Base-by-base conservation (phyloP, 2,888 invertebrate genomes). In the Acanthosoma haemorrhoidale region DNA sequence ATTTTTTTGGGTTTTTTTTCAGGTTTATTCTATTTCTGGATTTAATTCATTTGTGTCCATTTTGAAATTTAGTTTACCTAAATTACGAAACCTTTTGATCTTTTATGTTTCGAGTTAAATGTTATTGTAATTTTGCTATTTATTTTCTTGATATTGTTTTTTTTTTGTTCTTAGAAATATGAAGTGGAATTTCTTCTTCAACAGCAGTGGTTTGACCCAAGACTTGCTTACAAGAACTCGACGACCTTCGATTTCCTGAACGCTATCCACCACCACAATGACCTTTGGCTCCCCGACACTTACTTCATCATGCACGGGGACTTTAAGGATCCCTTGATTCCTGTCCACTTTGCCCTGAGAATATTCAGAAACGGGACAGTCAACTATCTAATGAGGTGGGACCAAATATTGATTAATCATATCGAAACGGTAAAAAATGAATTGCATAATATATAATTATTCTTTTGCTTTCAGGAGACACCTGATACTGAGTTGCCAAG, bases 271-370 rank as follows among this genome's bases (percentile, higher is more conserved):
- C 94, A 95, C 81, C 90, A 93, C 84, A 89, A 91, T 80, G 88
- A 92, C 79, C 90, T 94, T 80, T 94, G 94, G 94, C 85, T 94
- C 78, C 94, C 95, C 74, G 95, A 95, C 83, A 94, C 94, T 71
- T 94, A 94, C 81, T 95, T 95, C 83, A 94, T 94, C 81, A 94
- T 94, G 91, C 94, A 95, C 82, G 95, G 95, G 74, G 94, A 95
- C 83, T 95, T 94, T 83, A 94, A 94, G 85, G 92, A 93, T 81
- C 93, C 93, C 75, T 88, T 94, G 80, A 92, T 92, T 81, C 94
- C 94, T 76, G 90, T 93, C 83, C 93, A 94, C 84, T 94, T 95
- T 79, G 92, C 94, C 76, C 87, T 95, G 80, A 87, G 94, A 80
- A 93, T 95, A 79, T 94, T 89, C 81, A 88, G 92, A 79, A 94